Base-by-base conservation (phyloP, 2,888 invertebrate species). In the Halictus ligatus region DNA sequence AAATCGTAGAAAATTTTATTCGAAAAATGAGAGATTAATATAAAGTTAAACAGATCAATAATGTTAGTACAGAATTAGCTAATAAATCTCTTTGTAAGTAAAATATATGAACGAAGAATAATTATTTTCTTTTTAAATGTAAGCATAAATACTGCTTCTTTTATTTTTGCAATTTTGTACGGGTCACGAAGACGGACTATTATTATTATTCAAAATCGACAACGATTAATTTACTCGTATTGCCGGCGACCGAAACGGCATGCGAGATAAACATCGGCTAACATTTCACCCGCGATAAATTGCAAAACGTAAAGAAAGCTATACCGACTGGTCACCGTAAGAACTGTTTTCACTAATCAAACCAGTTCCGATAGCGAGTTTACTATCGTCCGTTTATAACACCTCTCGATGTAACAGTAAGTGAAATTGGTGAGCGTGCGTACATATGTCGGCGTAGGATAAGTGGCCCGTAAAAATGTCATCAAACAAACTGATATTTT, bases 281-380 rank as follows among this genome's bases (percentile, higher is more conserved):
- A 84, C 58, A 58, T 50, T 69, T 60, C 58, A 50, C 40, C 13
- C 18, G n/a, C 60, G 35, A 29, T 43, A 69, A 75, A 78, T 83
- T 75, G 71, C 71, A 78, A 78, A 72, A 75, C 75, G 40, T n/a
- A 78, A 75, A 64, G 21, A 46, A 25, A n/a, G 64, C 54, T 46
- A 13, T n/a, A 15, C 13, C 46, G 25, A 80, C 60, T 50, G 21
- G 5, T 60, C 46, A 5, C 13, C 58, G 78, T 50, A 75, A 86
- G 85, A 85, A 85, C 73, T 43, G 78, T 81, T 85, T 86, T 85
- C 86, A 78, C 81, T 72, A 64, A 81, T 86, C 78, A 78, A 78
- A 86, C 85, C 81, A 86, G 85, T 85, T 85, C 78, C 29, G 48
- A 48, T 72, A 77, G 35, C 74, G 72, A 48, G 78, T 83, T 75